Evolutionary conservation across 2,888 invertebrate genomes (phyloP).

Genomic region (Acrocera orbiculus): DNA sequence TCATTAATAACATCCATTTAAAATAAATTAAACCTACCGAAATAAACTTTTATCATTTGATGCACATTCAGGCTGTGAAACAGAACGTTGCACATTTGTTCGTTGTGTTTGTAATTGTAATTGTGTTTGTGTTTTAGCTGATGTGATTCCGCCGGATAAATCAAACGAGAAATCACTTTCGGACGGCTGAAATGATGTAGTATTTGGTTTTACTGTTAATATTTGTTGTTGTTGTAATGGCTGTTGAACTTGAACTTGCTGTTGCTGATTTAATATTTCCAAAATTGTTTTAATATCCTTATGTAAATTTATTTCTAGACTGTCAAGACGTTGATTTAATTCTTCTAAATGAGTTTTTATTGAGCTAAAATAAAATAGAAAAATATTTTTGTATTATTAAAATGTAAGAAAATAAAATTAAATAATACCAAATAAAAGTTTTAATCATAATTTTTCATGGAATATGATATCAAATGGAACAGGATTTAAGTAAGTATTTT

Average conservation of each 20-base stretch:
- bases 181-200: slow-evolving; percentile 20
- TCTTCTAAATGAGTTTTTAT: slow-evolving; percentile 18
- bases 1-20: too few species aligned
- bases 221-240: slow-evolving; percentile 16
- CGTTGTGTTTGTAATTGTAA: slow-evolving; percentile 14
- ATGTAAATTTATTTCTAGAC: slow-evolving; percentile 18
- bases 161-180: slow-evolving; percentile 22
- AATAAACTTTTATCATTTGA: slow-evolving; percentile 18
- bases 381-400: too few species aligned
- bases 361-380: slow-evolving; percentile 12
- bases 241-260: slow-evolving; percentile 17
- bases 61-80: slow-evolving; percentile 19
- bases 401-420: not conserved
- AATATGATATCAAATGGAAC: too few species aligned
- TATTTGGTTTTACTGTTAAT: slow-evolving; percentile 15
- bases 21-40: slow-evolving; percentile 11
- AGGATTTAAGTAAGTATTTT: too few species aligned
- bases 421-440: not conserved
- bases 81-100: slow-evolving; percentile 19
- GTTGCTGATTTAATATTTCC: slow-evolving; percentile 19
- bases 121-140: slow-evolving; percentile 13
- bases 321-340: slow-evolving; percentile 18
- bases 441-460: not conserved
- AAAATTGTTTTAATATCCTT: slow-evolving; percentile 20
- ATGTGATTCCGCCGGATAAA: slow-evolving; percentile 15